Percentiles rank a stretch among this genome's conserved stretches.
Conservation (phyloP, 2,888 invertebrate genomes). For the Philonicus albiceps region DNA sequence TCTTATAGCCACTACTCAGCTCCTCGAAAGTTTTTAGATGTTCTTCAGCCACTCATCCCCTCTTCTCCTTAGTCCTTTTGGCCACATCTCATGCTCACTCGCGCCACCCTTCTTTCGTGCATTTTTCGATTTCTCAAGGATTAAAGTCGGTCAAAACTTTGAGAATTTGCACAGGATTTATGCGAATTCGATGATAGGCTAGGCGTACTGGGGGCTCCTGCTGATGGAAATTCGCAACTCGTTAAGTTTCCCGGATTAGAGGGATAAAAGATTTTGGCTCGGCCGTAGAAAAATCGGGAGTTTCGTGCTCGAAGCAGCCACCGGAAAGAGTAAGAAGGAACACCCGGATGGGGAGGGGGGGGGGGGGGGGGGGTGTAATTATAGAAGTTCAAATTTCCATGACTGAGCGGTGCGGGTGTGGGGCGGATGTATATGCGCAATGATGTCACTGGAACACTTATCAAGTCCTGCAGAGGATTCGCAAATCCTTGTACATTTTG, state of each 20-base stretch:
- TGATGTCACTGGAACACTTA: slow-evolving; percentile 34
- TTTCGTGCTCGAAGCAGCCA: background rate
- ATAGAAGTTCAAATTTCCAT: background rate
- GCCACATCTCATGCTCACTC: too few species aligned
- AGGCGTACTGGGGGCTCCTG: slow-evolving; percentile 14
- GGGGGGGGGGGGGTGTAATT: background rate
- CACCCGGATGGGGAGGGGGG: too few species aligned
- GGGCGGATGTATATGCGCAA: background rate
- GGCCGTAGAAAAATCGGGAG: background rate
- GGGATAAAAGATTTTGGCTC: slow-evolving; percentile 11
- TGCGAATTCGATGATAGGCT: slow-evolving; percentile 25
- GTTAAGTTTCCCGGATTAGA: slow-evolving; percentile 5
- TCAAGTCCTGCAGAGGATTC: slow-evolving; percentile 15
- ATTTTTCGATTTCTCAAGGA: slow-evolving; percentile 38
- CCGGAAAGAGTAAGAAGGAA: background rate
- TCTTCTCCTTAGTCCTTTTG: too few species aligned
- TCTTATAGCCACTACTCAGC: slow-evolving; percentile 12
- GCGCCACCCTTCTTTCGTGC: background rate
- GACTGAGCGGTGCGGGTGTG: background rate
- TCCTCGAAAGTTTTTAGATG: slow-evolving; percentile 28
- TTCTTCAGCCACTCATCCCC: background rate
- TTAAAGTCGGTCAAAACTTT: slow-evolving; percentile 40
- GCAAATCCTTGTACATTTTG: slow-evolving; percentile 31
- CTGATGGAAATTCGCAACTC: slow-evolving; percentile 19
- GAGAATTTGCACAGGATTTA: slow-evolving; percentile 28